Base-by-base conservation (phyloP, 2,888 invertebrate genomes). In the Philaethria dido region DNA sequence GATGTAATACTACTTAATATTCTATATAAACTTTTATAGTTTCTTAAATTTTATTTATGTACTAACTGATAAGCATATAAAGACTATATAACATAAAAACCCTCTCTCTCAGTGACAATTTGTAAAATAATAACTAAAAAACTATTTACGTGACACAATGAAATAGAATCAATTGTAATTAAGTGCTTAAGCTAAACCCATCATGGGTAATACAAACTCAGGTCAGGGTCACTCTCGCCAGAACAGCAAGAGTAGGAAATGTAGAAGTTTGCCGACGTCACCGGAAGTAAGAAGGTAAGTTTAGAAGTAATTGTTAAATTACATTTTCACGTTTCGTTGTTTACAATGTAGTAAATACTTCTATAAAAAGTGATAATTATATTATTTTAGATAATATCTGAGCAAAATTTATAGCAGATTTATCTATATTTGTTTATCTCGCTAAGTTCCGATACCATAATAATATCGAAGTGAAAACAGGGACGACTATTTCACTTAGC, bases 251-350 rank as follows among this genome's bases (percentile, higher is more conserved):
- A 93, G 83, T 81, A 89, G 94, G 77, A 95, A 95, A 81, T 94
- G 94, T 57, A 92, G 96, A 81, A 96, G 96, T 86, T 91, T 96
- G 81, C 96, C 96, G 69, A 96, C 96, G 73, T 96, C 96, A 65
- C 96, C 96, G 77, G 95, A 95, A 93, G 94, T 95, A 70, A 92
- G 95, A 87, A 95, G 95, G 95, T 95, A 94, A 70, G 81, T 29
- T 29, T 3, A 29, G 29, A 29, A 29, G 29, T 29, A 29, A 33
- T 33, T 9, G 33, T 1, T 8, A 33, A 33, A 3, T 6, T 8
- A 33, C 8, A 8, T 33, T 33, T 33, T n/a, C n/a, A n/a, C n/a
- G n/a, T n/a, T n/a, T n/a, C n/a, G n/a, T n/a, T n/a, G n/a, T n/a
- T n/a, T n/a, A n/a, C n/a, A n/a, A n/a, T n/a, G n/a, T n/a, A n/a